Conservation (phyloP, 2,113 vertebrate species). For the Cervus canadensis region DNA sequence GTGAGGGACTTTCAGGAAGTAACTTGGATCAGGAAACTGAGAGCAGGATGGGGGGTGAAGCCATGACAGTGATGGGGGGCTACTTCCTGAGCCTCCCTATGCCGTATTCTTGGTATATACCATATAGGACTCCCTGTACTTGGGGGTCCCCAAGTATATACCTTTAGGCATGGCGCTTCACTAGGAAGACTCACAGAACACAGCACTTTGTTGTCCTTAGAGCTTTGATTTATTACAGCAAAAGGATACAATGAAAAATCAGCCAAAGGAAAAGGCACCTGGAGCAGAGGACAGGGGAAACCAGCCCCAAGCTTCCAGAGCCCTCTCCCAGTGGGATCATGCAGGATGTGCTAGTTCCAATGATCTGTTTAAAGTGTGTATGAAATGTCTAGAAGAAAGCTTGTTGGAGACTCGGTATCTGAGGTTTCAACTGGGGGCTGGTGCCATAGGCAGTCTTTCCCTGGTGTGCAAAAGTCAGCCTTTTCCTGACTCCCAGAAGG, state of each 20-base stretch:
- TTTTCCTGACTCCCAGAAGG: background rate
- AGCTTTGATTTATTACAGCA: background rate
- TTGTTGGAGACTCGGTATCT: background rate
- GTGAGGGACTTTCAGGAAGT: background rate
- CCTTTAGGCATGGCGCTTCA: background rate
- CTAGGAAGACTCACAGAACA: background rate
- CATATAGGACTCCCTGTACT: background rate
- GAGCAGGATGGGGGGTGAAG: background rate
- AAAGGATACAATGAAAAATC: background rate
- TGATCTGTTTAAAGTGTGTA: background rate
- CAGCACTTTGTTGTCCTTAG: background rate
- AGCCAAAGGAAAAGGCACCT: background rate
- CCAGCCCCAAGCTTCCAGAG: background rate
- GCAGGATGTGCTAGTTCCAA: background rate
- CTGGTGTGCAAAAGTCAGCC: background rate
- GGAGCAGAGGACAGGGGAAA: background rate
- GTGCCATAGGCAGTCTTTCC: background rate
- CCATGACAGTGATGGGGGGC: background rate
- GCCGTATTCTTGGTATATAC: background rate
- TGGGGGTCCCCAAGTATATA: background rate
- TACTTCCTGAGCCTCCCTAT: background rate
- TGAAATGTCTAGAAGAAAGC: background rate
- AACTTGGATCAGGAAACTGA: background rate
- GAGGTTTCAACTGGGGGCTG: background rate
- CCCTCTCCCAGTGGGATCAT: background rate